Conservation (phyloP, 2,888 invertebrate species). For the Odontocerum albicorne region DNA sequence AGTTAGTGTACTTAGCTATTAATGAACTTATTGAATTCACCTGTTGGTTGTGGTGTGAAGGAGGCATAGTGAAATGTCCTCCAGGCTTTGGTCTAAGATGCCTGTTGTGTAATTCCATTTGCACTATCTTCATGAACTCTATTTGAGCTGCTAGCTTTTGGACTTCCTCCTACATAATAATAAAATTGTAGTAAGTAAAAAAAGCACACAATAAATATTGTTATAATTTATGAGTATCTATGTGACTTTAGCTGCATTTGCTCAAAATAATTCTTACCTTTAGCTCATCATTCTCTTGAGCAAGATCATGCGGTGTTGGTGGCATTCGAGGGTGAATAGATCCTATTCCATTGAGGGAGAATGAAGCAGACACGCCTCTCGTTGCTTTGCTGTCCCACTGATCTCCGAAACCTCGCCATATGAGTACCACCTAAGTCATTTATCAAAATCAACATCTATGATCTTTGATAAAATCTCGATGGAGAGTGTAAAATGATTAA, state of each 20-base stretch:
- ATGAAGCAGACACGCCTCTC: conserved; percentile 81
- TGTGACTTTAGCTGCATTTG: neutral
- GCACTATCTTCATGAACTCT: conserved; percentile 91
- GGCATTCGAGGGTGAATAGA: conserved; percentile 59
- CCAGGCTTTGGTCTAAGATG: conserved; percentile 83
- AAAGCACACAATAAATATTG: conserved; percentile 1
- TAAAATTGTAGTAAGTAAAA: neutral
- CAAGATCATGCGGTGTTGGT: conserved; percentile 82
- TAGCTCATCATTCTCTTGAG: conserved; percentile 88
- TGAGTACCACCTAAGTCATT: conserved; percentile 73
- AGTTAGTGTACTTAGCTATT: too few species aligned
- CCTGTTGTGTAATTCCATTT: conserved; percentile 91
- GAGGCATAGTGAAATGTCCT: conserved; percentile 72
- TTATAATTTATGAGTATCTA: neutral
- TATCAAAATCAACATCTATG: neutral
- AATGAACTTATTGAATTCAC: too few species aligned
- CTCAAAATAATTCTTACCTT: conserved; percentile 59
- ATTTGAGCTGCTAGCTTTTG: conserved; percentile 90
- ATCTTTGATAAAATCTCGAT: too few species aligned
- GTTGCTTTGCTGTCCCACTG: conserved; percentile 88
- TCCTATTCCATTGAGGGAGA: conserved; percentile 84
- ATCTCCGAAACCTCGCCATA: conserved; percentile 83
- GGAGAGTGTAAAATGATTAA: too few species aligned
- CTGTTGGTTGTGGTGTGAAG: conserved; percentile 41
- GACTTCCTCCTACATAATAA: conserved; percentile 73